Evolutionary conservation across 2,797 vertebrate species (phyloP), one percentile per base, ranked within the genome.

Genomic region (Lepus oiostolus): DNA sequence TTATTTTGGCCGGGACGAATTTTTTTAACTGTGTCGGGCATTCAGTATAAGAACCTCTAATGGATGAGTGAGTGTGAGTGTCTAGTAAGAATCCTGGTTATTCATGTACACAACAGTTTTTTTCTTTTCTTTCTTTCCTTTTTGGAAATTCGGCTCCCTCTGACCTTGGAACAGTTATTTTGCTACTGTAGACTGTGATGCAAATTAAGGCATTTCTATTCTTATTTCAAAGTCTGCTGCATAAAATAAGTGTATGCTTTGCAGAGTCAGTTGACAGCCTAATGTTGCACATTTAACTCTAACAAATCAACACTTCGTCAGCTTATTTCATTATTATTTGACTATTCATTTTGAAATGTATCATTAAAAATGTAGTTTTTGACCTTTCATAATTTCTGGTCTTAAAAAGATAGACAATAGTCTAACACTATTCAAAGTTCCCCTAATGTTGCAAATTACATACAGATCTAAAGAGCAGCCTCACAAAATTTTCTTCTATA

Each of bases 171-270:
- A 79, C 62, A 97, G 91, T 94, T 88, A 96, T 94, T 98, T 96
- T 77, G 92, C 71, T 96, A 96, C 95, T 96, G 82, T 95, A 93
- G 95, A 95, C 94, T 97, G 88, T 95, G 82, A 97, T 95, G 91
- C 0, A 7, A 98, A 98, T 97, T 52, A 96, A 97, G 93, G 26
- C 87, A 85, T 93, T 97, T 95, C 90, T 93, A 95, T 96, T 98
- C 97, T 96, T 96, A 84, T 88, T 95, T 96, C 87, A 94, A 97
- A 97, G 94, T 88, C 85, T 90, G 92, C 92, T 97, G 58, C 79
- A 97, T 96, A 97, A 90, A 98, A 94, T 98, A 97, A 97, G 82
- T 88, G 65, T 90, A 85, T 84, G 60, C 82, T 83, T 75, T 97
- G 95, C 77, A 96, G 97, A 97, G 83, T 70, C 96, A 97, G 96